These are phyloP conservation scores for Arctopsyche grandis DNA, from an alignment of 1,140 invertebrate genomes.

Conservation along the genomic window DNA sequence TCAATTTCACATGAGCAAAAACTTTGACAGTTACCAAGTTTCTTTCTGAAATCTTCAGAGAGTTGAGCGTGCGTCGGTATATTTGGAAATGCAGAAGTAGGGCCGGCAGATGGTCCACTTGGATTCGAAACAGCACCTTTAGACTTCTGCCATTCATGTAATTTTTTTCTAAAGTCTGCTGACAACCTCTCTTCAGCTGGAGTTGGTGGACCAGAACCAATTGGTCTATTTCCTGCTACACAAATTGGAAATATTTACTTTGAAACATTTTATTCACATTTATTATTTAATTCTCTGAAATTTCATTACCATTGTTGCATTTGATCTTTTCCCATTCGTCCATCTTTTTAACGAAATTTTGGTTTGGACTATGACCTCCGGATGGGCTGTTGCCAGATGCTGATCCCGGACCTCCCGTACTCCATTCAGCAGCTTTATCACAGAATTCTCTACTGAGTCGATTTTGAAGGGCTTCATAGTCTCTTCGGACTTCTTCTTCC, in stretches of 20 bases:
- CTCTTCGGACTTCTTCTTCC: conserved; percentile 61
- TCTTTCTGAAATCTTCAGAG: conserved; percentile 76
- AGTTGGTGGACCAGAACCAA: conserved; percentile 50
- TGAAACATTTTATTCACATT: neutral
- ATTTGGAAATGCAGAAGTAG: conserved; percentile 56
- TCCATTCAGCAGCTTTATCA: conserved; percentile 55
- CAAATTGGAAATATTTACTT: neutral
- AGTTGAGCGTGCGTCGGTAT: conserved; percentile 69
- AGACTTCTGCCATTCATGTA: conserved; percentile 86
- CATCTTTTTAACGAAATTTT: conserved; percentile 14
- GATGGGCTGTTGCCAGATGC: conserved; percentile 19
- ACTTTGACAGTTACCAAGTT: conserved; percentile 67
- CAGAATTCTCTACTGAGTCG: conserved; percentile 62
- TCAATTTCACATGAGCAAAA: neutral
- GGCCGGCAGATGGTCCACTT: conserved; percentile 53
- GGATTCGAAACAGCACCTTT: conserved; percentile 66
- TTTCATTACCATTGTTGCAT: conserved; percentile 9
- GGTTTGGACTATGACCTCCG: conserved; percentile 23
- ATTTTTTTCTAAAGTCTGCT: conserved; percentile 82
- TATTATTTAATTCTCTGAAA: neutral
- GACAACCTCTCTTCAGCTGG: conserved; percentile 74
- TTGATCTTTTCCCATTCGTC: conserved; percentile 40
- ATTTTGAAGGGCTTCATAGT: conserved; percentile 63
- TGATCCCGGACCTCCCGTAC: neutral
- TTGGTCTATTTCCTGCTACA: neutral